Percentiles rank a stretch among this genome's conserved stretches.
Conservation (phyloP, 2,113 vertebrate species). For the Pseudorasbora parva region DNA sequence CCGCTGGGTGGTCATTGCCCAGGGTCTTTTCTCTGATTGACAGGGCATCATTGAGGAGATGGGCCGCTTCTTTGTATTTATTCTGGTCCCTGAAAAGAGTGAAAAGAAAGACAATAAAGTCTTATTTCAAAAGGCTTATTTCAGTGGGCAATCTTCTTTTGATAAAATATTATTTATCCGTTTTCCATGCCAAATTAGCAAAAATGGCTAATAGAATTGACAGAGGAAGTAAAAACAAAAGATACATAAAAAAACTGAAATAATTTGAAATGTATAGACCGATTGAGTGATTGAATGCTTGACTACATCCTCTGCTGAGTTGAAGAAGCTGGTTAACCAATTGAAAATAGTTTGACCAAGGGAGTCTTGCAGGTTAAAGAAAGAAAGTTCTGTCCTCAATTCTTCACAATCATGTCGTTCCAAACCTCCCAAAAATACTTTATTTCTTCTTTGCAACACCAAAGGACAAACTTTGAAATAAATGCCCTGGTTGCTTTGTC, state of each 20-base stretch:
- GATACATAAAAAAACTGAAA: neutral
- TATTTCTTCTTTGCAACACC: neutral
- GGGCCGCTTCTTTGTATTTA: slow-evolving; percentile 89
- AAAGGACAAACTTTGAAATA: neutral
- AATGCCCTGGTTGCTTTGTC: neutral
- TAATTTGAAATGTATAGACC: neutral
- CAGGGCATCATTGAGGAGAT: slow-evolving; percentile 85
- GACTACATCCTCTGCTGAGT: neutral
- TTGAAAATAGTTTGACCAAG: neutral
- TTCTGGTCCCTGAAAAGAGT: slow-evolving; percentile 82
- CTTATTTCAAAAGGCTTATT: neutral
- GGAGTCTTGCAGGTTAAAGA: neutral
- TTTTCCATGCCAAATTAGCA: neutral
- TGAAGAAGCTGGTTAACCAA: neutral
- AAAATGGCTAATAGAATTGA: neutral
- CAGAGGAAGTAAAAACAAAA: neutral
- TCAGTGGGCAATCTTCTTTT: neutral
- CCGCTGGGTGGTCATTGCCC: slow-evolving; percentile 87
- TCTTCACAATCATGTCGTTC: neutral
- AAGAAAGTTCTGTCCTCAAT: neutral
- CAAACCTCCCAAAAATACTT: neutral
- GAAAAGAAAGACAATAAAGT: slow-evolving; percentile 33
- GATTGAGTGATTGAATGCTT: neutral
- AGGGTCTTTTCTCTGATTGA: slow-evolving; percentile 87
- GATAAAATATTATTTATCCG: neutral